Conservation (phyloP, 2,888 invertebrate genomes). For the Agrypnus murinus region DNA sequence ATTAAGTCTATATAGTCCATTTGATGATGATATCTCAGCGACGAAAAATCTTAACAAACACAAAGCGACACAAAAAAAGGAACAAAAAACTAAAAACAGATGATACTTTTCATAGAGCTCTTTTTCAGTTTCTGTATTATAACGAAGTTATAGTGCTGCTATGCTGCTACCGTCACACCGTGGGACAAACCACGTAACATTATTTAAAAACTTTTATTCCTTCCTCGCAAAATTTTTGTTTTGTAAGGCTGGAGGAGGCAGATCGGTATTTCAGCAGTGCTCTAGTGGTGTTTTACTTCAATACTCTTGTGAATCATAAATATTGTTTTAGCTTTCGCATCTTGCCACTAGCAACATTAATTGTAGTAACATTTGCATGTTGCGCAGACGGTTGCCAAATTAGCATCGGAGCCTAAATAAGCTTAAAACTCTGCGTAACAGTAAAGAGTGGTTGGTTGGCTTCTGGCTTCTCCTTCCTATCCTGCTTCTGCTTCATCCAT, state of each 20-base stretch:
- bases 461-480: slow-evolving; percentile 23
- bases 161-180: too few species aligned
- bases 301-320: slow-evolving; percentile 62
- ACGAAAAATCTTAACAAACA: too few species aligned
- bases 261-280: slow-evolving; percentile 3
- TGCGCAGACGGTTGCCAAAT: slow-evolving; percentile 53
- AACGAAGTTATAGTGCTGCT: slow-evolving; percentile 2
- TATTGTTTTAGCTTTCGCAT: slow-evolving; percentile 55
- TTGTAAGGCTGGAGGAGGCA: too few species aligned
- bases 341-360: slow-evolving; percentile 56
- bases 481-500: background rate
- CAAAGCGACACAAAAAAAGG: too few species aligned
- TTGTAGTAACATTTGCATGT: slow-evolving; percentile 59
- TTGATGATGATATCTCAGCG: too few species aligned
- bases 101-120: background rate
- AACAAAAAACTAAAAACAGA: too few species aligned
- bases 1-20: too few species aligned
- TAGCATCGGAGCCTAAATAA: slow-evolving; percentile 49
- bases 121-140: background rate
- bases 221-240: slow-evolving; percentile 39
- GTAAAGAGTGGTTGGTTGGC: slow-evolving; percentile 39
- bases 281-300: slow-evolving; percentile 57
- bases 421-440: slow-evolving; percentile 23
- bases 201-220: slow-evolving; percentile 53
- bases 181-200: slow-evolving; percentile 59